phyloP scores from a whole-genome alignment of 2,797 vertebrate genomes.

The Adrianichthys oophorus region DNA sequence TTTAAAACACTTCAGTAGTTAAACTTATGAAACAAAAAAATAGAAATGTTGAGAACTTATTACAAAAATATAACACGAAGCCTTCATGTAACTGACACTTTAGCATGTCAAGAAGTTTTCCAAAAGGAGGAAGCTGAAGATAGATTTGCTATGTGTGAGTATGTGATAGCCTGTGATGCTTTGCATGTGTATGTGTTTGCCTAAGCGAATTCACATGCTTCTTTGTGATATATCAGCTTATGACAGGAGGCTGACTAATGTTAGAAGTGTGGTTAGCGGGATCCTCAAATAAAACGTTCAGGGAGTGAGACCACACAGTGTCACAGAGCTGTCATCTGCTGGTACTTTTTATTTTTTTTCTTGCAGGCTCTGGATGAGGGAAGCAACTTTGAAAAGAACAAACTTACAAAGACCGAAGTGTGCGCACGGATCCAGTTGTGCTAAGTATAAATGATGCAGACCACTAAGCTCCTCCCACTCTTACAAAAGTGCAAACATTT shows the following conservation, averaged over 20 bases:
- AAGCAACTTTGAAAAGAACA: constrained; percentile 41
- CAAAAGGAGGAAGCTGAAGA: constrained; percentile 53
- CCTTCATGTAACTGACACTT: constrained; percentile 31
- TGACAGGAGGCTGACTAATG: constrained; percentile 60
- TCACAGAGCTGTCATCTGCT: constrained; percentile 44
- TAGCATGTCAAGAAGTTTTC: constrained; percentile 41
- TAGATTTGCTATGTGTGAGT: constrained; percentile 58
- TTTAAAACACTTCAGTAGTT: no score
- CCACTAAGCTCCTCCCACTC: no score
- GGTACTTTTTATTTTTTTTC: constrained; percentile 28
- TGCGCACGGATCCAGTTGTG: no score
- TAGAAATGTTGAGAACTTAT: constrained; percentile 17
- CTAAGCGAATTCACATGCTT: constrained; percentile 12
- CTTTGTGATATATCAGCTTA: constrained; percentile 46
- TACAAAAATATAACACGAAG: constrained; percentile 14
- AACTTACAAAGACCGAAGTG: no score
- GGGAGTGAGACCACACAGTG: constrained; percentile 44
- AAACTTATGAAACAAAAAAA: not conserved
- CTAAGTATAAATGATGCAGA: no score
- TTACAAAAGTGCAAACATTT: no score
- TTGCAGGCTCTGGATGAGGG: constrained; percentile 21
- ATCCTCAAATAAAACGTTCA: constrained; percentile 60
- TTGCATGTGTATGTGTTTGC: constrained; percentile 7
- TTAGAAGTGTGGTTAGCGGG: constrained; percentile 62
- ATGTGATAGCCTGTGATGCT: constrained; percentile 38